phyloP scores from a whole-genome alignment of 1,140 invertebrate species.

The Panulirus ornatus region DNA sequence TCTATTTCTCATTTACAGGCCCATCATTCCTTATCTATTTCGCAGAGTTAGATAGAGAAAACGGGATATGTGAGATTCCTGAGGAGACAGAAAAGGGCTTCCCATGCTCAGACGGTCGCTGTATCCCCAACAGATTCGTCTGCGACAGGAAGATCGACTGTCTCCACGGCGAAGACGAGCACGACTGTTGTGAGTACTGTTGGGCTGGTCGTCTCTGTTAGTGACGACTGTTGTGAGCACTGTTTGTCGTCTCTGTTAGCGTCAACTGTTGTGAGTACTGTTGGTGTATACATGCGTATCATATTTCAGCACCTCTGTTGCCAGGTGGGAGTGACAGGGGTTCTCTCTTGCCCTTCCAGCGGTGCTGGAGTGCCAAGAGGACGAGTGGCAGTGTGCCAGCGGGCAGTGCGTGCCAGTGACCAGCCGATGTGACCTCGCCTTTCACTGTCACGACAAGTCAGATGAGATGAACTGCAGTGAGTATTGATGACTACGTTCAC shows the following conservation, averaged over 20 bases:
- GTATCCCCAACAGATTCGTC: neutral
- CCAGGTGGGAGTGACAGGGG: no score
- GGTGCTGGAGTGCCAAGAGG: neutral
- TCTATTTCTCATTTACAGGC: neutral
- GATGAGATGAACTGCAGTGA: slow-evolving; percentile 80
- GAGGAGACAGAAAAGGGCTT: neutral
- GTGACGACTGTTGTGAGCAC: no score
- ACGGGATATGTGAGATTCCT: neutral
- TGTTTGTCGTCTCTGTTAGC: no score
- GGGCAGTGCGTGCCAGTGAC: slow-evolving; percentile 29
- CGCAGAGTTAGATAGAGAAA: neutral
- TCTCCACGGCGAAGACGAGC: slow-evolving; percentile 37
- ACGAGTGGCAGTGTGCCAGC: slow-evolving; percentile 22
- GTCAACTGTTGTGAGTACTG: no score
- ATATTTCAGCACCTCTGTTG: no score
- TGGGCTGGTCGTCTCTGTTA: no score
- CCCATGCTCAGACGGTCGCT: slow-evolving; percentile 8
- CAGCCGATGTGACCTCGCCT: slow-evolving; percentile 66
- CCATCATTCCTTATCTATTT: neutral
- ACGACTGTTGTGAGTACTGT: neutral
- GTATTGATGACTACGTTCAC: no score
- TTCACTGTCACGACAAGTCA: slow-evolving; percentile 81
- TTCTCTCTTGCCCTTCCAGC: slow-evolving; percentile 4
- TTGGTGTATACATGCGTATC: no score
- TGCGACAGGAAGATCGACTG: slow-evolving; percentile 38